These are phyloP conservation scores for Clanis bilineata DNA, from an alignment of 2,888 invertebrate species.

Conservation along the genomic window DNA sequence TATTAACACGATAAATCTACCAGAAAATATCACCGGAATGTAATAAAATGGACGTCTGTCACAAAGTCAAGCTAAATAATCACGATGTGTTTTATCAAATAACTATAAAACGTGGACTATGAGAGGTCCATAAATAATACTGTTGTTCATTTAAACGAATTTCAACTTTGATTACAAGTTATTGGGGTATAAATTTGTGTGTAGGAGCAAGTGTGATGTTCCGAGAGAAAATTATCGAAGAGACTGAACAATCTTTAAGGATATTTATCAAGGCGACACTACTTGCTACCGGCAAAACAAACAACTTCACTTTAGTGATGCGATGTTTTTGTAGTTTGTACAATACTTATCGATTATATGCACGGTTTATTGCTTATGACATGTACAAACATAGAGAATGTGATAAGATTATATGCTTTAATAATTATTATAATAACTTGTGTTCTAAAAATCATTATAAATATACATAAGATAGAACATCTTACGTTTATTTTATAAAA, in stretches of 20 bases:
- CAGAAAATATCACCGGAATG: slow-evolving; percentile 47
- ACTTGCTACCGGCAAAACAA: slow-evolving; percentile 79
- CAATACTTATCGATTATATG: slow-evolving; percentile 26
- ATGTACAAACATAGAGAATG: too few species aligned
- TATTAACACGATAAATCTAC: slow-evolving; percentile 45
- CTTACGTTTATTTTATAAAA: too few species aligned
- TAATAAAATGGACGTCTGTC: slow-evolving; percentile 71
- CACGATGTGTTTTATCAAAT: slow-evolving; percentile 80
- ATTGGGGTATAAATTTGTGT: slow-evolving; percentile 39
- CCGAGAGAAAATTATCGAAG: slow-evolving; percentile 73
- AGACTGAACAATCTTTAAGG: slow-evolving; percentile 78
- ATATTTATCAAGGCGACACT: slow-evolving; percentile 81
- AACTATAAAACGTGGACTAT: slow-evolving; percentile 76
- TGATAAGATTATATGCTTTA: too few species aligned
- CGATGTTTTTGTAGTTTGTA: slow-evolving; percentile 50
- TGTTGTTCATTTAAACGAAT: slow-evolving; percentile 24
- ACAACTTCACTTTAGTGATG: slow-evolving; percentile 73
- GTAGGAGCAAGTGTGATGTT: slow-evolving; percentile 54
- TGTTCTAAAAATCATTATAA: too few species aligned
- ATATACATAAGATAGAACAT: too few species aligned
- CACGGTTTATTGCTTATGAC: background rate
- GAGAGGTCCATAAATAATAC: slow-evolving; percentile 74
- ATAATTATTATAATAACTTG: too few species aligned
- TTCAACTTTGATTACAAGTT: slow-evolving; percentile 31
- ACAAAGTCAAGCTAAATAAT: slow-evolving; percentile 73